phyloP scores from a whole-genome alignment of 2,888 invertebrate species.

The Drosophila seclusa region DNA sequence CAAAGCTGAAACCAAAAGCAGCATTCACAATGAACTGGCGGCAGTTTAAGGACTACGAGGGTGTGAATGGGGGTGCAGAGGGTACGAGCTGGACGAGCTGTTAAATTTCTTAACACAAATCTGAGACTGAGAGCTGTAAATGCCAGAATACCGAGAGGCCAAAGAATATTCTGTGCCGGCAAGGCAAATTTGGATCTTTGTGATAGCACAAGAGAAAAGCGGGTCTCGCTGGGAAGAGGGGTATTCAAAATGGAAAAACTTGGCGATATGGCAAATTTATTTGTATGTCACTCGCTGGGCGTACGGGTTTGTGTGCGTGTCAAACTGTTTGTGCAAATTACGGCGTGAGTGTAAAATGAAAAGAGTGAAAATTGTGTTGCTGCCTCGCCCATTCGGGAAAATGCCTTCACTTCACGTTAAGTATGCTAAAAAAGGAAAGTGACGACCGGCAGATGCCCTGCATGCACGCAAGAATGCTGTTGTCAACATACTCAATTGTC shows the following conservation, averaged over 20 bases:
- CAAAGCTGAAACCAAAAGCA: conserved; percentile 10
- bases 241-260: conserved; percentile 12
- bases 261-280: conserved; percentile 52
- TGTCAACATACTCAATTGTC: not conserved
- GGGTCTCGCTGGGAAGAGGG: not conserved
- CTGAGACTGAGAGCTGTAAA: conserved; percentile 6
- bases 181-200: conserved; percentile 32
- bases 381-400: conserved; percentile 27
- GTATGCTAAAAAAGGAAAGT: not conserved
- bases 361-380: conserved; percentile 57
- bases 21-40: conserved; percentile 10
- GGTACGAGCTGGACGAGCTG: conserved; percentile 27
- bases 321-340: conserved; percentile 25
- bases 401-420: conserved; percentile 10
- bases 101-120: conserved; percentile 35
- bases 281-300: conserved; percentile 12
- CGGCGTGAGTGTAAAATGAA: conserved; percentile 26
- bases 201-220: conserved; percentile 11
- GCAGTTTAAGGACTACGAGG: not conserved
- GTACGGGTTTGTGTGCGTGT: conserved; percentile 18
- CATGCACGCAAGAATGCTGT: not conserved
- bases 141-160: conserved; percentile 22
- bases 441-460: not conserved
- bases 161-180: conserved; percentile 46
- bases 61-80: not conserved